Base-by-base conservation (phyloP, 1,140 invertebrate species). In the Lepidostoma basale region DNA sequence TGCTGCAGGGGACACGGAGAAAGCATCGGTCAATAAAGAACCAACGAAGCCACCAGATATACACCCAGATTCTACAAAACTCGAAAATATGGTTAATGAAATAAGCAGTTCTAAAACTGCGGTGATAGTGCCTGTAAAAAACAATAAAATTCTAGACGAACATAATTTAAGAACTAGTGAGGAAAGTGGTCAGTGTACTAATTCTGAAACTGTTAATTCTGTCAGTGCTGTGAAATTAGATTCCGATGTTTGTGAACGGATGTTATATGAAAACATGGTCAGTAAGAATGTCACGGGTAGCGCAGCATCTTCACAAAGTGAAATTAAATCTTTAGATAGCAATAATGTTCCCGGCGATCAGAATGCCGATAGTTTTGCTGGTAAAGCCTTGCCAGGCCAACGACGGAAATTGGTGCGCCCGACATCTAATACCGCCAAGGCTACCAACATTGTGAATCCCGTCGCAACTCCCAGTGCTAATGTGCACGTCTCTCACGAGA, bases 61-160 rank as follows among this genome's bases (percentile, higher is more conserved):
- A 12, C 56, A 40, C 0, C 49, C 36, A n/a, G 63, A 56, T 36
- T 54, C 49, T 6, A 49, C 62, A 12, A 52, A 64, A 49, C 20
- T 36, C 6, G 63, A 66, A 26, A 25, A 58, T 26, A 44, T 44
- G 52, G 49, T 66, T 16, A 56, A 66, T 49, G 14, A 56, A 36
- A 49, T 44, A 10, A 59, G 67, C 67, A 45, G 64, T 30, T 28
- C 64, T 56, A 67, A 47, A 54, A 59, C 64, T 67, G 64, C 42
- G 26, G 64, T 59, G 54, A 59, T 67, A 59, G 64, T 67, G 64
- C 64, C 64, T 67, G 64, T 59, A 47, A 59, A 67, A 67, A 59
- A 59, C 49, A 67, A 52, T 67, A 67, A 67, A 47, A 47, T 59
- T 67, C 14, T 67, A 18, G 52, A 54, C n/a, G 63, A 56, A 42